These are phyloP conservation scores for Hormiphora californensis DNA, from an alignment of 37 sponge, comb jelly and placozoan genomes.

Conservation along the genomic window DNA sequence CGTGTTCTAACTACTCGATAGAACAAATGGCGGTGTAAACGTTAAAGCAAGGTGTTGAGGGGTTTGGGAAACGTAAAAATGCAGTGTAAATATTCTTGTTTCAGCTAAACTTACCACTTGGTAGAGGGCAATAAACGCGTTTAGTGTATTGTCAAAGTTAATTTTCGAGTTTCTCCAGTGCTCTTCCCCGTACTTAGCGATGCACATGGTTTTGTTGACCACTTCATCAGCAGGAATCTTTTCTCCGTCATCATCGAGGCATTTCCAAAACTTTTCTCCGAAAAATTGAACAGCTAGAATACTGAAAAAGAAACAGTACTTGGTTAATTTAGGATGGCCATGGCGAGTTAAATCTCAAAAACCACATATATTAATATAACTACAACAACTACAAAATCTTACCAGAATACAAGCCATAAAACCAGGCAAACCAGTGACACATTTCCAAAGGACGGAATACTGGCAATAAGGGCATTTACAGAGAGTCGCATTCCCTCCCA, in stretches of 20 bases:
- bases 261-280: slow-evolving; percentile 54
- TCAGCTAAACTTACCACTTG: slow-evolving; percentile 62
- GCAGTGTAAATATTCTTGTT: no score
- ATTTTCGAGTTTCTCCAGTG: slow-evolving; percentile 54
- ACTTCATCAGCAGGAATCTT: background rate
- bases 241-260: slow-evolving; percentile 13
- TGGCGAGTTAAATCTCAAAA: no score
- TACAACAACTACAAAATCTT: background rate
- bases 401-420: slow-evolving; percentile 58
- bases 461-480: slow-evolving; percentile 55
- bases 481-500: slow-evolving; percentile 56
- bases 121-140: slow-evolving; percentile 55
- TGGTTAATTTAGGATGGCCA: no score
- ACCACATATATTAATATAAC: background rate
- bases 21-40: background rate
- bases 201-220: background rate
- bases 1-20: background rate
- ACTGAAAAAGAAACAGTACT: slow-evolving; percentile 31
- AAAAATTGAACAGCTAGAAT: slow-evolving; percentile 54
- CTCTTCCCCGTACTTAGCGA: background rate
- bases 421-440: slow-evolving; percentile 54
- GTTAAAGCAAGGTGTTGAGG: background rate
- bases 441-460: slow-evolving; percentile 55
- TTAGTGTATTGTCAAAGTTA: slow-evolving; percentile 55
- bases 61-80: background rate